Conservation (phyloP, 2,113 vertebrate genomes). For the Alectura lathami region DNA sequence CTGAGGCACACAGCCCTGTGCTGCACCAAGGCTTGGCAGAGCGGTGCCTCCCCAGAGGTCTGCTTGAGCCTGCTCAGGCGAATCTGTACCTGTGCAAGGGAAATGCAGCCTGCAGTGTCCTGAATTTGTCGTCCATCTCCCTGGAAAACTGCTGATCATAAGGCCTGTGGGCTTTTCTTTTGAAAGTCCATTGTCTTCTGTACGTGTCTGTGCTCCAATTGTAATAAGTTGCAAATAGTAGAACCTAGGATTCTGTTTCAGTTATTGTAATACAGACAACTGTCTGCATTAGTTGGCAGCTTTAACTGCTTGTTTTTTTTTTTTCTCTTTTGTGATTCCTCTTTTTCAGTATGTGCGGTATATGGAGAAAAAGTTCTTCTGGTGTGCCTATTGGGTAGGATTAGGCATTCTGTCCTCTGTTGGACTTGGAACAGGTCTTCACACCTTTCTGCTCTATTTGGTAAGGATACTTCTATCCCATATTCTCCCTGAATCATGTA, state of each 20-base stretch:
- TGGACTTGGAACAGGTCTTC: constrained; percentile 88
- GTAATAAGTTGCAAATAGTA: background rate
- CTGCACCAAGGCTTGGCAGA: background rate
- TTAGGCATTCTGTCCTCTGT: constrained; percentile 89
- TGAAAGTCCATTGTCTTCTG: background rate
- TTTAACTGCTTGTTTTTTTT: background rate
- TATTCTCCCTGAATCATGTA: background rate
- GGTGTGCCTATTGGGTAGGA: constrained; percentile 90
- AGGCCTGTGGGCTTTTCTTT: background rate
- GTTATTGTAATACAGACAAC: background rate
- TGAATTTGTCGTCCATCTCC: background rate
- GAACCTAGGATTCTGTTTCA: background rate
- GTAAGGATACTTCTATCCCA: constrained; percentile 73
- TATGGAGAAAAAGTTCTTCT: constrained; percentile 86
- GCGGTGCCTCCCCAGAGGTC: background rate
- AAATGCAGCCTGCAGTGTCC: background rate
- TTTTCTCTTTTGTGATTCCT: background rate
- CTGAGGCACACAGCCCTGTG: accelerated
- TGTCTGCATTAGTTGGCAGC: background rate
- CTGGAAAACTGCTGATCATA: background rate
- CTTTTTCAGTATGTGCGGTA: constrained; percentile 83
- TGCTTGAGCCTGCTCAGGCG: background rate
- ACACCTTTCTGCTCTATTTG: constrained; percentile 91
- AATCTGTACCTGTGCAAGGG: background rate
- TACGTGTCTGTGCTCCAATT: background rate